Evolutionary conservation across 1,140 invertebrate species (phyloP).

Genomic region (Coptotermes formosanus): DNA sequence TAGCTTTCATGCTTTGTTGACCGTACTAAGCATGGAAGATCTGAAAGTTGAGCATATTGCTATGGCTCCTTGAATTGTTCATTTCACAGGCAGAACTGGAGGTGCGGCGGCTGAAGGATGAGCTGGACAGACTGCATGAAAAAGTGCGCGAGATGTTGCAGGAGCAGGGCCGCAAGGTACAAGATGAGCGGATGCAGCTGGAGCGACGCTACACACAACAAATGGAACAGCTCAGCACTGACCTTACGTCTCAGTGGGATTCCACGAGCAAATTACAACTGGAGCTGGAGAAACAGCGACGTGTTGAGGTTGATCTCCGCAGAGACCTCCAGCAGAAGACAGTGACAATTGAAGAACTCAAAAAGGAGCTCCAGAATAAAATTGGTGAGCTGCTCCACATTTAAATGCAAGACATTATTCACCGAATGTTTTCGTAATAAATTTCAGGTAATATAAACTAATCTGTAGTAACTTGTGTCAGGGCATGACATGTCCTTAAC

Average conservation of each 20-base stretch:
- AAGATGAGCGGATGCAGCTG: slow-evolving; percentile 68
- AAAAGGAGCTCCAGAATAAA: slow-evolving; percentile 74
- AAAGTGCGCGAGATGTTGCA: slow-evolving; percentile 57
- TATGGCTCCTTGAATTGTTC: neutral
- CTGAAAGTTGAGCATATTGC: neutral
- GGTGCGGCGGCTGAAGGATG: slow-evolving; percentile 69
- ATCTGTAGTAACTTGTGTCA: no score
- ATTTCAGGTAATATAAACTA: no score
- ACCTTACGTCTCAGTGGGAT: slow-evolving; percentile 76
- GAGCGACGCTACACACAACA: slow-evolving; percentile 71
- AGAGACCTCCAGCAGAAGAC: slow-evolving; percentile 70
- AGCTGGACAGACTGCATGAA: slow-evolving; percentile 69
- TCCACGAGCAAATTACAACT: slow-evolving; percentile 70
- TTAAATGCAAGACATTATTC: no score
- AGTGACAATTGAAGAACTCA: slow-evolving; percentile 69
- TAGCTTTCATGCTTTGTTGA: no score
- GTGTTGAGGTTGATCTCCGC: slow-evolving; percentile 70
- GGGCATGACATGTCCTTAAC: no score
- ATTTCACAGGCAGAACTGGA: slow-evolving; percentile 56
- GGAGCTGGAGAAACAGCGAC: slow-evolving; percentile 72
- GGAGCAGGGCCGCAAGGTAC: slow-evolving; percentile 57
- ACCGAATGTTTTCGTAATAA: no score
- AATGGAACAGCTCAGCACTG: slow-evolving; percentile 72
- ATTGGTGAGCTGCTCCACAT: slow-evolving; percentile 41
- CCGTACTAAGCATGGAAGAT: neutral